Conservation (phyloP, 1,140 invertebrate species). For the Drosophila pseudoananassae region DNA sequence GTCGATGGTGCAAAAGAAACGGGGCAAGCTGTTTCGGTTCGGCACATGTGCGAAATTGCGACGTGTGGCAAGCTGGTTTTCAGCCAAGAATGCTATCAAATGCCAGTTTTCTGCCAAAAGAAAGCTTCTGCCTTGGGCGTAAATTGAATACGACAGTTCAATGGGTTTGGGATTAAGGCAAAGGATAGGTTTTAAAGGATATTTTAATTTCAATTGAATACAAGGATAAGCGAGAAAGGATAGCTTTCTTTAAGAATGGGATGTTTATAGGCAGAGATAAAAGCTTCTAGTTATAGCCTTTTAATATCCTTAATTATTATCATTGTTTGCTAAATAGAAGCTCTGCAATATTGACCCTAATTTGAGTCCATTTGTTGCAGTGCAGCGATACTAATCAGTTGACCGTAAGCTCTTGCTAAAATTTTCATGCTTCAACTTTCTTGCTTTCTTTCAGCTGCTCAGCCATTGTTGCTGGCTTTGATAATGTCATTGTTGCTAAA, state of each 20-base stretch:
- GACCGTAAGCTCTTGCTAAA: slow-evolving; percentile 40
- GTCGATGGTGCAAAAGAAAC: slow-evolving; percentile 27
- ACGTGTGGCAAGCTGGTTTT: slow-evolving; percentile 12
- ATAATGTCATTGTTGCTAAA: slow-evolving; percentile 76
- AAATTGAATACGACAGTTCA: not conserved
- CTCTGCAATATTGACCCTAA: slow-evolving; percentile 4
- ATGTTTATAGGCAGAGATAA: too few relatives aligned
- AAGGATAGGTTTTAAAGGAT: not conserved
- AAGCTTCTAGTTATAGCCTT: too few relatives aligned
- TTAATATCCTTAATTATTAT: not conserved
- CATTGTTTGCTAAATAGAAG: slow-evolving; percentile 6
- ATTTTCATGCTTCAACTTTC: slow-evolving; percentile 46
- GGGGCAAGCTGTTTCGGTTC: not conserved
- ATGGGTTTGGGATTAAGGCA: not conserved
- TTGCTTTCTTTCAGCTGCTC: slow-evolving; percentile 22
- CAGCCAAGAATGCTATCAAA: slow-evolving; percentile 1
- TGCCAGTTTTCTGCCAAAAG: slow-evolving; percentile 1
- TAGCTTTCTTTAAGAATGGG: not conserved
- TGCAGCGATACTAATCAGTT: slow-evolving; percentile 32
- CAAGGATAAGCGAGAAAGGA: not conserved
- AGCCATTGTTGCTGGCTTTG: slow-evolving; percentile 48
- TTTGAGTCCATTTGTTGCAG: slow-evolving; percentile 1
- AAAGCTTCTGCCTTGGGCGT: not conserved
- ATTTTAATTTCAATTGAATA: not conserved
- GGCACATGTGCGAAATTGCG: slow-evolving; percentile 8